Evolutionary conservation across 2,888 invertebrate species (phyloP).

Genomic region (Latheticus oryzae): DNA sequence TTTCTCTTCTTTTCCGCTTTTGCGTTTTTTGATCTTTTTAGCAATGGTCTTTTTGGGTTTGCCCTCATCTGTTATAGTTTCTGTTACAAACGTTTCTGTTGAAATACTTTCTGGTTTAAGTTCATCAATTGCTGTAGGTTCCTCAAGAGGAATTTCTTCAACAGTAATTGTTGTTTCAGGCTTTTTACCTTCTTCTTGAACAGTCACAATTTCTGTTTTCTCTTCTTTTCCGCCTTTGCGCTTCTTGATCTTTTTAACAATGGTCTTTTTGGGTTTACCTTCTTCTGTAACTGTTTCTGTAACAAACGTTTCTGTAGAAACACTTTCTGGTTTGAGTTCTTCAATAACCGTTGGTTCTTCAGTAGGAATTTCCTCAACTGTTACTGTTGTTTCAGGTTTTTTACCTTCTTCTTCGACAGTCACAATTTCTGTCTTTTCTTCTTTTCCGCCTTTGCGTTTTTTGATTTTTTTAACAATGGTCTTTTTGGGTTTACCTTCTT

Average conservation of each 20-base stretch:
- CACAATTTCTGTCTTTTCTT: constrained; percentile 60
- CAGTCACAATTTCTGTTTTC: constrained; percentile 58
- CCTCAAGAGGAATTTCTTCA: too few species aligned
- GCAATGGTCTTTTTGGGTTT: constrained; percentile 49
- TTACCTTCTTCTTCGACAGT: constrained; percentile 61
- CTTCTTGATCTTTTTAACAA: constrained; percentile 48
- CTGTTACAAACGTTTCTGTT: constrained; percentile 49
- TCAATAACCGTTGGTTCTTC: constrained; percentile 48
- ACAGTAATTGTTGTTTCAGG: constrained; percentile 61
- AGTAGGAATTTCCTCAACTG: constrained; percentile 54
- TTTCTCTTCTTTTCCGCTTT: constrained; percentile 47
- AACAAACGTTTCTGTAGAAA: constrained; percentile 50
- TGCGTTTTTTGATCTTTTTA: constrained; percentile 64
- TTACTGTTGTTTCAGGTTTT: constrained; percentile 55
- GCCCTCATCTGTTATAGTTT: constrained; percentile 36
- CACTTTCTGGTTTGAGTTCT: constrained; percentile 41
- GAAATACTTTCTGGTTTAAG: constrained; percentile 38
- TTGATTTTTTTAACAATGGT: constrained; percentile 58
- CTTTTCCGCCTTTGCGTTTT: constrained; percentile 62
- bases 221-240: constrained; percentile 46
- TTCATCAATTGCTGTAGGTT: constrained; percentile 31
- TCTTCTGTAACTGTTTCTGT: constrained; percentile 38
- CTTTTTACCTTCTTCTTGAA: constrained; percentile 64
- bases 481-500: constrained; percentile 57
- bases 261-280: constrained; percentile 49